Conservation (phyloP, 2,888 invertebrate species). For the Cephus nigrinus region DNA sequence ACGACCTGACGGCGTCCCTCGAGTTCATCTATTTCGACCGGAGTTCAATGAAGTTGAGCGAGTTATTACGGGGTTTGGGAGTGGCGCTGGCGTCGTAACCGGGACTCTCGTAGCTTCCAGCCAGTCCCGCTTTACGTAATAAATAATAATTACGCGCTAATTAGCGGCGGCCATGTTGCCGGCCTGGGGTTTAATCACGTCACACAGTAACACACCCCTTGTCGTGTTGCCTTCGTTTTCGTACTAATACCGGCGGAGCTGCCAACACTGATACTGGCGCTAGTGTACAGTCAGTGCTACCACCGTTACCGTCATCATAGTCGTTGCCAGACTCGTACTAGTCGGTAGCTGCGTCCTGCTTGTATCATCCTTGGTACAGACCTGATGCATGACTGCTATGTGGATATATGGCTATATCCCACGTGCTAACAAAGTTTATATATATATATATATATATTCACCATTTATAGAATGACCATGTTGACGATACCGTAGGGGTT, state of each 20-base stretch:
- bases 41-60: not conserved
- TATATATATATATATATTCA: not conserved
- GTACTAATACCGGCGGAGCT: too few species aligned
- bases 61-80: constrained; percentile 8
- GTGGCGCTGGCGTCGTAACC: constrained; percentile 9
- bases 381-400: too few species aligned
- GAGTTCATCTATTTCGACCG: not conserved
- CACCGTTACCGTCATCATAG: too few species aligned
- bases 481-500: constrained; percentile 58
- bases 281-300: too few species aligned
- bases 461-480: constrained; percentile 31
- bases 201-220: constrained; percentile 45
- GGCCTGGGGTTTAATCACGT: constrained; percentile 54
- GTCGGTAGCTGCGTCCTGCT: too few species aligned
- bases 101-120: constrained; percentile 3
- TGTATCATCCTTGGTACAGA: too few species aligned
- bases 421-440: not conserved
- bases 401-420: too few species aligned
- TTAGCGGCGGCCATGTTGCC: constrained; percentile 60
- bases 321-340: too few species aligned
- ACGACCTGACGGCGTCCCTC: too few species aligned
- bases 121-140: constrained; percentile 50
- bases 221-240: too few species aligned
- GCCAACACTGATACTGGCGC: too few species aligned
- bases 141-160: constrained; percentile 64